Conservation (phyloP, 2,113 vertebrate genomes). For the Opisthocomus hoazin region DNA sequence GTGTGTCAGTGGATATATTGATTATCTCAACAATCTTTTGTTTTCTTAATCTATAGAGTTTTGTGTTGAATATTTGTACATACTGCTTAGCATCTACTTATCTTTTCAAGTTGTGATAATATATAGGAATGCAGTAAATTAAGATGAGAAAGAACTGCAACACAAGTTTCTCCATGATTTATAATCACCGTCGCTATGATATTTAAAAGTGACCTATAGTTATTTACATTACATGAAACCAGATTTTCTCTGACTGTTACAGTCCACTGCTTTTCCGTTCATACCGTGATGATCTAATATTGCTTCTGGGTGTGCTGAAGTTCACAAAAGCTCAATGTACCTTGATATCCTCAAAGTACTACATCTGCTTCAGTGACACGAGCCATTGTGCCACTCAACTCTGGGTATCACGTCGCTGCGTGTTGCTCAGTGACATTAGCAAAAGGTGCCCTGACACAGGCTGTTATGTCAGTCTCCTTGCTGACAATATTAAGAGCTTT, state of each 20-base stretch:
- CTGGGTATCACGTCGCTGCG: not conserved
- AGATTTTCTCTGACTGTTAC: not conserved
- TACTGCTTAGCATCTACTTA: not conserved
- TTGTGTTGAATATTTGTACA: not conserved
- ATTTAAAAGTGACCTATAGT: not conserved
- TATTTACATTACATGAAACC: not conserved
- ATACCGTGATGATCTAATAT: not conserved
- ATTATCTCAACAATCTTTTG: not conserved
- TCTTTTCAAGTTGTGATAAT: not conserved
- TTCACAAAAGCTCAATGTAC: constrained; percentile 18
- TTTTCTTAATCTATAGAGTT: not conserved
- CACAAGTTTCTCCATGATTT: not conserved
- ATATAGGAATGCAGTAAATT: not conserved
- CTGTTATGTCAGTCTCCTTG: not conserved
- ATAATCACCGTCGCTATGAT: not conserved
- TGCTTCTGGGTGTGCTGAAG: not conserved
- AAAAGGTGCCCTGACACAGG: not conserved
- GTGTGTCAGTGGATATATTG: not conserved
- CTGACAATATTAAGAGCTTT: not conserved
- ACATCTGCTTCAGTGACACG: not conserved
- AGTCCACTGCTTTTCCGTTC: not conserved
- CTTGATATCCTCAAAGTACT: constrained; percentile 15
- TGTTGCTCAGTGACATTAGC: constrained; percentile 16
- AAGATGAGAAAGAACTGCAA: not conserved
- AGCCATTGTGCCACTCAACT: not conserved